Evolutionary conservation across 2,113 vertebrate species (phyloP), one percentile per base, ranked within the genome.

Genomic region (Promerops cafer): DNA sequence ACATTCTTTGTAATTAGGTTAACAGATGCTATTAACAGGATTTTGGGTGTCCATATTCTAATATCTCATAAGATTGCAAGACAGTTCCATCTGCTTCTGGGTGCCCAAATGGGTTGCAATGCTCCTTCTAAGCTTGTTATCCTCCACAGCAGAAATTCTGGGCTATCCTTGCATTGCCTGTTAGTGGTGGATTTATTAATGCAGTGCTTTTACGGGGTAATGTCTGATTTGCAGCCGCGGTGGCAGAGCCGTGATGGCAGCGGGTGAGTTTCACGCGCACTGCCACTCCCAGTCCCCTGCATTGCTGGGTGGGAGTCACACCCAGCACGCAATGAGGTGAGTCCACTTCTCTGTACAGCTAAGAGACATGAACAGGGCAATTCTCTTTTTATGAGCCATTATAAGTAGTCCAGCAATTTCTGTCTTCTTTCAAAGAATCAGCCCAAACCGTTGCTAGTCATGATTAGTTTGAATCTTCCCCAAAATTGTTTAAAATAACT

Each of bases 1-100:
- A 79, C 40, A 26, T 66, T 94, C 39, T 94, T 94, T 64, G 24
- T 71, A 93, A 92, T 95, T 93, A 91, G 16, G 64, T 93, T 89
- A 91, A 78, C 42, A 96, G 68, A 52, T 94, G 39, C 65, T 94
- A 78, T 94, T 94, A 93, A 64, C 39, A 94, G 90, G 54, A 45
- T 96, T 95, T 80, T 44, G 44, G 40, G 31, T 81, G 74, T 92
- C 35, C 11, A 50, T 80, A 59, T 79, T 89, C 47, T 78, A 64
- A 59, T 82, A 76, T 70, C 64, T 92, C 40, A 22, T 49, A 69
- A 95, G 74, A 63, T 50, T 68, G 53, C 14, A 90, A 93, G 72
- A 64, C 27, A 87, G 16, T 79, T 82, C 69, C 50, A 53, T 77
- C 60, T 96, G 63, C 40, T 74, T 47, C 37, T 85, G 33, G 6